Base-by-base conservation (phyloP, 1,140 invertebrate genomes). In the Eulimnadia texana region DNA sequence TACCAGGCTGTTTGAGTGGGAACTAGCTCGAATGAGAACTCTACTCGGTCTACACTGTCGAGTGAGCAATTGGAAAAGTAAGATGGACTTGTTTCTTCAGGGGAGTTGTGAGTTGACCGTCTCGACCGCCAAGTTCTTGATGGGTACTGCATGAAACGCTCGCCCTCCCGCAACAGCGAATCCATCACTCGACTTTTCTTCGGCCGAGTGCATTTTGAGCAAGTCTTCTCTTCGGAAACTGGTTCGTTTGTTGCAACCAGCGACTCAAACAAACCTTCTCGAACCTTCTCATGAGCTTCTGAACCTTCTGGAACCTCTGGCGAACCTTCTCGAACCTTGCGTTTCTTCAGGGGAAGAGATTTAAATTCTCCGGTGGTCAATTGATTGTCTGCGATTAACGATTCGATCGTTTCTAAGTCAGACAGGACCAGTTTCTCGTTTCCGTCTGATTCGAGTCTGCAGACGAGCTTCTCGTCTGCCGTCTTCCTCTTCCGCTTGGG, bases 121-220 rank as follows among this genome's bases (percentile, higher is more conserved):
- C 52, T 27, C 3, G n/a, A 29, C 9, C 55, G 24, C 13, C 55
- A 56, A 10, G 54, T 56, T 19, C 54, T 19, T 2, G 54, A 56
- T 27, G 54, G 54, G 54, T 56, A 56, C 9, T 56, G 54, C 54
- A 56, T 56, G 54, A 57, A 57, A 3, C 55, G 24, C 20, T 57
- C 27, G 28, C 55, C 33, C 25, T 57, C 55, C 10, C 22, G 10
- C 55, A 57, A n/a, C 28, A 57, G 22, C n/a, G 55, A 27, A 11
- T 57, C 55, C 23, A 57, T 27, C 0, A 27, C 29, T 33, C 55
- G 55, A 9, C 11, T 33, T 20, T 29, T 56, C 24, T 24, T 56
- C 3, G 20, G 54, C 24, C 29, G 24, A 23, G 33, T 42, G 16
- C 33, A 42, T 42, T 42, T 42, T 42, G 33, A 42, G 33, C 33